Evolutionary conservation across 2,113 vertebrate species (phyloP).

Genomic region (Ophthalmolycus amberensis): DNA sequence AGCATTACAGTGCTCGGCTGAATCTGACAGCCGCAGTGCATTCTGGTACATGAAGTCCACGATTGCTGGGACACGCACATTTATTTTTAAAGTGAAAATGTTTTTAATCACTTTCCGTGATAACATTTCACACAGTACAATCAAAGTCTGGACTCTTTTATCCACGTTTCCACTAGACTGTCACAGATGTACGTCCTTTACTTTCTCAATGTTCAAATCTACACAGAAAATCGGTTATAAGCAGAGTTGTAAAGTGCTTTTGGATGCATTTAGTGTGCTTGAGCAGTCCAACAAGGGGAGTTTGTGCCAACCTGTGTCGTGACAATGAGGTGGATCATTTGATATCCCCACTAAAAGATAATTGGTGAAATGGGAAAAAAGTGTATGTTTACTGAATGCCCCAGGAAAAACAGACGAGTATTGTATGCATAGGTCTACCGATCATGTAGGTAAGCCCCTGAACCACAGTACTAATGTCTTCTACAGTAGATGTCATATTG

Average conservation of each 20-base stretch:
- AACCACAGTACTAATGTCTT: constrained; percentile 26
- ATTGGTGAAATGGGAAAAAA: background rate
- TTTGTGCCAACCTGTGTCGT: constrained; percentile 25
- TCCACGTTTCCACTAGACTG: constrained; percentile 20
- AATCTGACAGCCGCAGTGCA: constrained; percentile 65
- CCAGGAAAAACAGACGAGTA: constrained; percentile 8
- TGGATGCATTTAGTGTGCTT: constrained; percentile 71
- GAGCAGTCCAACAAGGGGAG: constrained; percentile 39
- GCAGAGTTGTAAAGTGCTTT: constrained; percentile 74
- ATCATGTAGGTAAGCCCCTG: constrained; percentile 8
- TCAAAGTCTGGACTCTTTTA: constrained; percentile 29
- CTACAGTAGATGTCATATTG: constrained; percentile 50
- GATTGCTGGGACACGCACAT: background rate
- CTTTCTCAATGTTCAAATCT: constrained; percentile 35
- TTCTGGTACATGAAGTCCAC: constrained; percentile 66
- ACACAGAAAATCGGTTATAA: constrained; percentile 44
- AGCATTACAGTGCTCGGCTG: background rate
- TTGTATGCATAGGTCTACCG: constrained; percentile 21
- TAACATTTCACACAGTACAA: constrained; percentile 56
- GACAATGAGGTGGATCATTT: constrained; percentile 18
- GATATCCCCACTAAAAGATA: background rate
- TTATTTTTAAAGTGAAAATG: constrained; percentile 24
- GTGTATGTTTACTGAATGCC: constrained; percentile 34
- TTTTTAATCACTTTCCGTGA: constrained; percentile 50
- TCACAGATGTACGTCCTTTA: constrained; percentile 6